These are phyloP conservation scores for Condylura cristata DNA, from an alignment of 2,113 vertebrate species.

Conservation along the genomic window DNA sequence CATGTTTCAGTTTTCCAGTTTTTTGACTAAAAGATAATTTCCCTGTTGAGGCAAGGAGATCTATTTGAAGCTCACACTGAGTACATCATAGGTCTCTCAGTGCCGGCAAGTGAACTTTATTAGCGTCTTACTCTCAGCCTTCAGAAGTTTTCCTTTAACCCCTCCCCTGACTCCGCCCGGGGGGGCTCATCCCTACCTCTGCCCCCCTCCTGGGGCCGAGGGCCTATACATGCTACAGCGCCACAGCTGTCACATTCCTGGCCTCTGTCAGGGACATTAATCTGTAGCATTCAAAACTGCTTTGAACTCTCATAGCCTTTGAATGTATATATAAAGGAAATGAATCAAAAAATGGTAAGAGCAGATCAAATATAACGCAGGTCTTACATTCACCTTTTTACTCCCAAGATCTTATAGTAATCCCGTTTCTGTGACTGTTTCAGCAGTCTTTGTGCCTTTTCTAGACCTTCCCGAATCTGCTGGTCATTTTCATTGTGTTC, in stretches of 20 bases:
- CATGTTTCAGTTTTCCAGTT: background rate
- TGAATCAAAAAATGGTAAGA: background rate
- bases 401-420: slow-evolving; percentile 99
- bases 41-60: background rate
- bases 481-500: slow-evolving; percentile 95
- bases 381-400: slow-evolving; percentile 92
- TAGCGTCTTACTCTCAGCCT: background rate
- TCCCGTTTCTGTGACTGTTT: slow-evolving; percentile 98
- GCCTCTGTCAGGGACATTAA: background rate
- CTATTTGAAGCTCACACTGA: background rate
- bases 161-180: background rate
- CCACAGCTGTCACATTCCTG: background rate
- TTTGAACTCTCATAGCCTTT: background rate
- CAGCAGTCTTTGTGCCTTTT: slow-evolving; percentile 94
- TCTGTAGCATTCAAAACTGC: background rate
- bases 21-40: background rate
- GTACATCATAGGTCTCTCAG: background rate
- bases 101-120: background rate
- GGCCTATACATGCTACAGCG: background rate
- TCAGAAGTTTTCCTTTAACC: background rate
- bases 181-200: background rate
- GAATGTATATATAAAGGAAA: background rate
- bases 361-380: slow-evolving; percentile 4
- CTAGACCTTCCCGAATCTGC: slow-evolving; percentile 95
- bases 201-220: background rate